Evolutionary conservation across 1,140 invertebrate species (phyloP).

Genomic region (Chironomus tepperi): DNA sequence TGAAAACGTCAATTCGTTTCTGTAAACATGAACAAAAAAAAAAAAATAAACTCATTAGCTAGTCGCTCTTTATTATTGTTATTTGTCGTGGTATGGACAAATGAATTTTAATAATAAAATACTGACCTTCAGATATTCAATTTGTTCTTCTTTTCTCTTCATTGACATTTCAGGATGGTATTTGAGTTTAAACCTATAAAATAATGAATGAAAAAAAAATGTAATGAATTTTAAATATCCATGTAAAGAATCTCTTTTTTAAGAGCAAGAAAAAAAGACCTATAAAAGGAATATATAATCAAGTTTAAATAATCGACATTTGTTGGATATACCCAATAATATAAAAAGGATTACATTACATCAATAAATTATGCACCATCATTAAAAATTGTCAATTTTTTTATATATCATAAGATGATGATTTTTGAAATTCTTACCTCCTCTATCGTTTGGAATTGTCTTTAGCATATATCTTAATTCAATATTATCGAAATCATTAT

Average conservation of each 20-base stretch:
- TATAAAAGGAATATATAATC: no score
- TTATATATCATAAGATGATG: conserved; percentile 18
- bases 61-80: no score
- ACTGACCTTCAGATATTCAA: conserved; percentile 66
- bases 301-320: neutral
- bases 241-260: neutral
- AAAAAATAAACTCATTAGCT: conserved; percentile 18
- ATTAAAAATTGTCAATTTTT: neutral
- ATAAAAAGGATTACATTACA: conserved; percentile 1
- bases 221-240: neutral
- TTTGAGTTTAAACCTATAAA: conserved; percentile 94
- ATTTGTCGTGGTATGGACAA: conserved; percentile 23
- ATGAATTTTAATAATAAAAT: conserved; percentile 29
- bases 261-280: no score
- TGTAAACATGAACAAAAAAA: conserved; percentile 42
- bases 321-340: neutral
- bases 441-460: neutral
- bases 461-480: neutral
- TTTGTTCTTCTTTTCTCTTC: conserved; percentile 82
- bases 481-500: neutral
- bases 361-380: conserved; percentile 25
- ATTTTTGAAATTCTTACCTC: neutral
- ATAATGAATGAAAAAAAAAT: conserved; percentile 27
- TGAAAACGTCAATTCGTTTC: conserved; percentile 84
- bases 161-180: conserved; percentile 96